Base-by-base conservation (phyloP, 1,140 invertebrate species). In the Lordiphosa stackelbergi region DNA sequence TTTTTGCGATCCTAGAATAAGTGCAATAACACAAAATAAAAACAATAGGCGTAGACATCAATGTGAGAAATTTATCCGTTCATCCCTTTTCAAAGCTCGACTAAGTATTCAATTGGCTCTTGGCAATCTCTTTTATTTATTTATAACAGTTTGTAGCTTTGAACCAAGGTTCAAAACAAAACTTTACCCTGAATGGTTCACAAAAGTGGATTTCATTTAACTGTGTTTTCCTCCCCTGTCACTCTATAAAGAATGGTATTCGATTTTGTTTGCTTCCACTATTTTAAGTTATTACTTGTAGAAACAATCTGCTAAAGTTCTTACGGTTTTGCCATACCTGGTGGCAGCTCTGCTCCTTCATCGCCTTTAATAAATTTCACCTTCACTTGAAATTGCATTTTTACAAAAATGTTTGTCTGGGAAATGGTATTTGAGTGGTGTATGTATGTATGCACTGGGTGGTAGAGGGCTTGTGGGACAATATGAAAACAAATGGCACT, bases 401-500 rank as follows among this genome's bases (percentile, higher is more conserved):
- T 75, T 65, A 68, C 63, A 51, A 83, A 81, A 83, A 75, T 75
- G 71, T 68, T 71, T 75, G 63, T 63, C 46, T 19, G 42, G 58
- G 57, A 75, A 56, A 57, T 64, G 52, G 53, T 55, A 43, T 47
- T 40, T 10, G 69, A 53, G 45, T 41, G 49, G 28, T 38, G 52
- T 40, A 16, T 42, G 37, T 52, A 28, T 48, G 37, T 52, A 28
- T 48, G 24, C 13, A 46, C 34, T 1, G n/a, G 16, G 60, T 52
- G 40, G 28, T n/a, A 12, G 13, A 10, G 42, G 8, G 22, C 11
- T 28, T 9, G 22, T 36, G 13, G 31, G 28, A 13, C 81, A 68
- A 74, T 71, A 74, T 81, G 74, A 81, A 79, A 79, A 81, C 75
- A 74, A 81, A 79, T 79, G 75, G 62, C 70, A 42, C 41, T 65